Conservation (phyloP, 2,888 invertebrate genomes). For the Heliconius hortense region DNA sequence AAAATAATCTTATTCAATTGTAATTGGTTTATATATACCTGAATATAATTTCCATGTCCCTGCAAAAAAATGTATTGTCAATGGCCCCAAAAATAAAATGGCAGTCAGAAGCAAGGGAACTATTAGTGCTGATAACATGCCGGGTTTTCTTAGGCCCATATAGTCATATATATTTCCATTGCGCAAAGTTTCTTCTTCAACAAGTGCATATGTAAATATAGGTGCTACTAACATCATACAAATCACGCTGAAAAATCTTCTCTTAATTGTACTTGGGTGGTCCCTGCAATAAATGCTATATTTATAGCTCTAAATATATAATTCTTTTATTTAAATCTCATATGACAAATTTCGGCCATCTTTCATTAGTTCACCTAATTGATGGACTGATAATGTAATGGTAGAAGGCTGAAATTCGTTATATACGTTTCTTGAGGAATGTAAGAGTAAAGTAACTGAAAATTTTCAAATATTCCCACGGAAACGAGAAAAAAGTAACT, state of each 20-base stretch:
- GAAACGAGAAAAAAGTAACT: neutral
- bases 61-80: slow-evolving; percentile 86
- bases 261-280: slow-evolving; percentile 93
- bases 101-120: slow-evolving; percentile 90
- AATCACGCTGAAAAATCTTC: slow-evolving; percentile 92
- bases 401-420: neutral
- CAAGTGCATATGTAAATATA: slow-evolving; percentile 87
- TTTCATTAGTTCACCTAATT: no score
- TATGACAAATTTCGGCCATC: no score
- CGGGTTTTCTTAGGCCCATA: slow-evolving; percentile 88
- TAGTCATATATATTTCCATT: slow-evolving; percentile 85
- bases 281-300: slow-evolving; percentile 80
- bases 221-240: slow-evolving; percentile 91
- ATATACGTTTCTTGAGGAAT: neutral
- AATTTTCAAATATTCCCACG: neutral
- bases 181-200: slow-evolving; percentile 83
- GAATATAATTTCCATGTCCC: slow-evolving; percentile 86
- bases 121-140: slow-evolving; percentile 87
- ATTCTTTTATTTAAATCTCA: neutral
- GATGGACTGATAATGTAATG: no score
- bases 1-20: neutral
- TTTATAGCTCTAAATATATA: neutral
- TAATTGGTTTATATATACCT: slow-evolving; percentile 68
- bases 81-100: slow-evolving; percentile 91
- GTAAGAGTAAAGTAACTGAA: neutral